Conservation (phyloP, 2,797 vertebrate species). For the Dermochelys coriacea region DNA sequence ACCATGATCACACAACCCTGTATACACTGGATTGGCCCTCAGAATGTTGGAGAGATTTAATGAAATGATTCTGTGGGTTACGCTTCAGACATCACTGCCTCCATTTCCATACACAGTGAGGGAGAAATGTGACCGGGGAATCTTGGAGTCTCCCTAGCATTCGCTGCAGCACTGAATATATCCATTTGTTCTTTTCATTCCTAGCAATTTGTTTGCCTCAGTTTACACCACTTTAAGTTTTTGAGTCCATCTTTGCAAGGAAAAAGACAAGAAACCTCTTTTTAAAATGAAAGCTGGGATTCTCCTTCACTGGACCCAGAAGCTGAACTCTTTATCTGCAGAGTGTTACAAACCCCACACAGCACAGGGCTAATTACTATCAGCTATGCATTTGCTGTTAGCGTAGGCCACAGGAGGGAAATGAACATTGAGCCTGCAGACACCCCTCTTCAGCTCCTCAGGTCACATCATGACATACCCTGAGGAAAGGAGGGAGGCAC, state of each 20-base stretch:
- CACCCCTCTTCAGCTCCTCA: neutral
- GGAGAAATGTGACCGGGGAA: neutral
- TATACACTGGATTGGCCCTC: neutral
- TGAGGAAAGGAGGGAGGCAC: neutral
- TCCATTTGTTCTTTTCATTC: too few relatives aligned
- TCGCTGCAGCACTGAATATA: neutral
- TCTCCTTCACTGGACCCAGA: neutral
- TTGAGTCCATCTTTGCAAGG: neutral
- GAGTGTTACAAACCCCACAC: neutral
- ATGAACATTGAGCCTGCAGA: neutral
- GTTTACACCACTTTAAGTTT: neutral
- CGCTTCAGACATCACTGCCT: neutral
- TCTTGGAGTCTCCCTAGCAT: neutral
- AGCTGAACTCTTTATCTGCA: neutral
- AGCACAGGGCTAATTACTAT: neutral
- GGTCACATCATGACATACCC: neutral
- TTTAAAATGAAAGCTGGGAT: neutral
- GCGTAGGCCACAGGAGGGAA: neutral
- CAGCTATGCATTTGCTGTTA: neutral
- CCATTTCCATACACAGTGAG: neutral
- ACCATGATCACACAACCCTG: neutral
- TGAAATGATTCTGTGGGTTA: neutral
- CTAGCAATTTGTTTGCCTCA: neutral
- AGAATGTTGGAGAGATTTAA: neutral
- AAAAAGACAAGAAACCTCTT: neutral